These are phyloP conservation scores for Neuroterus valhalla DNA, from an alignment of 1,140 invertebrate genomes.

Conservation along the genomic window DNA sequence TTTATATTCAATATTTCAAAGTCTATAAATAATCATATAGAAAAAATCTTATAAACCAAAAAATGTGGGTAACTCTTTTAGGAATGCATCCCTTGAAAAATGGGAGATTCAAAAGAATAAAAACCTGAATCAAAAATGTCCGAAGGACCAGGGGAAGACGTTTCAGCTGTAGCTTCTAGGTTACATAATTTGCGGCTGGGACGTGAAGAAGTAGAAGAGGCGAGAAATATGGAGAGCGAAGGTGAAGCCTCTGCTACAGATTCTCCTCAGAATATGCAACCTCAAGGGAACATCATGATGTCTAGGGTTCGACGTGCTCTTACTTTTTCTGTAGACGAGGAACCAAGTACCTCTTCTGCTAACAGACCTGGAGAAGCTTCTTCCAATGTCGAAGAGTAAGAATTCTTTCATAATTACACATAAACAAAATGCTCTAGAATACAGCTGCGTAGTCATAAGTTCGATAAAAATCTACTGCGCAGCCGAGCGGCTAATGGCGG, in stretches of 20 bases:
- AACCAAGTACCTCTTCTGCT: slow-evolving; percentile 52
- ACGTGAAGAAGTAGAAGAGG: slow-evolving; percentile 51
- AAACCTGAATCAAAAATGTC: slow-evolving; percentile 54
- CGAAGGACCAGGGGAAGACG: slow-evolving; percentile 52
- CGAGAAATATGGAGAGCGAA: slow-evolving; percentile 44
- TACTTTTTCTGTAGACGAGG: slow-evolving; percentile 61
- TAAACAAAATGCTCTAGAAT: background rate
- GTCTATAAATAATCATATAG: too few relatives aligned
- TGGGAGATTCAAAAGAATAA: background rate
- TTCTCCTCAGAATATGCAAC: slow-evolving; percentile 59
- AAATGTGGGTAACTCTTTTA: too few relatives aligned
- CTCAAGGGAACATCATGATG: slow-evolving; percentile 54
- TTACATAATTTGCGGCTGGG: slow-evolving; percentile 51
- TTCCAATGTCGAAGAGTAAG: slow-evolving; percentile 60
- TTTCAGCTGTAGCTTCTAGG: slow-evolving; percentile 50
- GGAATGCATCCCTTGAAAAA: background rate
- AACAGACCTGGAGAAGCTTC: slow-evolving; percentile 52
- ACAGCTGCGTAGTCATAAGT: too few relatives aligned
- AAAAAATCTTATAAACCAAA: too few relatives aligned
- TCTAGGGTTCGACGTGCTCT: slow-evolving; percentile 58
- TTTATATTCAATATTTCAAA: too few relatives aligned
- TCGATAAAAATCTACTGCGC: too few relatives aligned
- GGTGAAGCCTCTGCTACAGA: slow-evolving; percentile 41
- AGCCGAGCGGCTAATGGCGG: background rate
- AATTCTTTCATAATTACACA: background rate